Base-by-base conservation (phyloP, 2,888 invertebrate species). In the Drosophila emarginata region DNA sequence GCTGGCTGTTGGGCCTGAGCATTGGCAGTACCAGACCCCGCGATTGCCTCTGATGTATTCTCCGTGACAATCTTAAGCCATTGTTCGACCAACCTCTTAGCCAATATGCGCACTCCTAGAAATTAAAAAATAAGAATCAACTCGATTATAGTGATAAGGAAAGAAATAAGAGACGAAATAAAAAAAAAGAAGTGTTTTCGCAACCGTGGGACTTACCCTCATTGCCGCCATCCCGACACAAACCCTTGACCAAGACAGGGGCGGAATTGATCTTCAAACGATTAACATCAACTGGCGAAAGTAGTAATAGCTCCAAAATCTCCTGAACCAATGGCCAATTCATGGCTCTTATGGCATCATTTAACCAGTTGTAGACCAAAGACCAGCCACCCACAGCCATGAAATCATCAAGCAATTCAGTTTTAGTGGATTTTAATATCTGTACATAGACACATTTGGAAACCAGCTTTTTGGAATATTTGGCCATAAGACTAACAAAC, bases 361-460 rank as follows among this genome's bases (percentile, higher is more conserved):
- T 96, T 60, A 99, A 92, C 99, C 99, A 99, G 83, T 94, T 94
- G 88, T 97, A 96, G 53, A 97, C 95, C 66, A 98, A 93, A 78
- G 95, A 94, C 99, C 99, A 99, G 53, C 98, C 99, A 77, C 97
- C 97, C 67, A 95, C 95, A 67, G 94, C 94, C 95, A 98, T 96
- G 91, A 98, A 98, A 94, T 96, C 94, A 71, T 96, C 96, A 61
- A 98, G 93, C 71, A 98, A 93, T 74, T 96, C 95, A 5, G 95
- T 94, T 89, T 96, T 95, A 11, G 98, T 97, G 73, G 95, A 95
- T 92, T 96, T 96, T 67, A 98, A 93, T 88, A 98, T 98, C 91
- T 98, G 96, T 84, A 98, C 95, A 90, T 98, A 98, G 88, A 98
- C 96, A 93, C 98, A 98, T 93, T 97, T 97, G 82, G 97, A 97